Conservation (phyloP, 2,888 invertebrate species). For the Idaea dimidiata region DNA sequence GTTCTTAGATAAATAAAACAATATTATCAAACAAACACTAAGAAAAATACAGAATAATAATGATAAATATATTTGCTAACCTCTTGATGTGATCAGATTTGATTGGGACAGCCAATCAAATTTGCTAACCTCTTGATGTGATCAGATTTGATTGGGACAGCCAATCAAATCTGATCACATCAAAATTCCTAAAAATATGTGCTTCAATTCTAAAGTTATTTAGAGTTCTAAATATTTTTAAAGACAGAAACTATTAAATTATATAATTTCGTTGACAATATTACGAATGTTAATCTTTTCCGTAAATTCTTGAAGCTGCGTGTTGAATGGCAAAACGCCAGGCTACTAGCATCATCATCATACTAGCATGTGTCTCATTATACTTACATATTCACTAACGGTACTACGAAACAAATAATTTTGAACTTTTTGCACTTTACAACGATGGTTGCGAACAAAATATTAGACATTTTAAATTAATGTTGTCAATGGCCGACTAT, state of each 20-base stretch:
- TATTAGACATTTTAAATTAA: too few species aligned
- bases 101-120: neutral
- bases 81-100: too few species aligned
- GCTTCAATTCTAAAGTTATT: neutral
- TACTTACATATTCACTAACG: neutral
- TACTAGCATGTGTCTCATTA: neutral
- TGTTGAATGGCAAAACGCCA: neutral
- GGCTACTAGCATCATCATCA: neutral
- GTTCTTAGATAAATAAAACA: neutral
- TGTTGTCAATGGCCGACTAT: too few species aligned
- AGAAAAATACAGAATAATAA: neutral
- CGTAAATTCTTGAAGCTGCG: neutral
- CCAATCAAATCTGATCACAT: neutral
- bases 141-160: too few species aligned
- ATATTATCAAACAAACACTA: neutral
- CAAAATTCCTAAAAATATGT: neutral
- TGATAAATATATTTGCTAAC: neutral
- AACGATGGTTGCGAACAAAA: too few species aligned
- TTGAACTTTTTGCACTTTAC: neutral
- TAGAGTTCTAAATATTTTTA: neutral
- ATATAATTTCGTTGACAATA: neutral
- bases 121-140: neutral
- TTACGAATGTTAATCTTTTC: slow-evolving; percentile 1
- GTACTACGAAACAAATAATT: neutral
- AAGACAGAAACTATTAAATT: neutral